Base-by-base conservation (phyloP, 2,888 invertebrate genomes). In the Heliconius aoede region DNA sequence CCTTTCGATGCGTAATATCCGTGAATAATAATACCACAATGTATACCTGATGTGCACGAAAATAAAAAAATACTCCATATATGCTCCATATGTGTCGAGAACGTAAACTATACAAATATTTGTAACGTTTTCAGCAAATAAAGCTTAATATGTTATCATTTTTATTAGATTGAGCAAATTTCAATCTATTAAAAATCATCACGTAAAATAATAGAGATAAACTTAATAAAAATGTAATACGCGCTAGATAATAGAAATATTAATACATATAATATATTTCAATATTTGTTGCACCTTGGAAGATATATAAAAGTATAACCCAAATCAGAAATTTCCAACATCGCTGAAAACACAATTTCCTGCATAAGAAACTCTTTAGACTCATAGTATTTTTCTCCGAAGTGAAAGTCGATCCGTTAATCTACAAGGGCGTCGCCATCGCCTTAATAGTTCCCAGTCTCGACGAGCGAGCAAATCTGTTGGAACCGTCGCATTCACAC, bases 361-460 rank as follows among this genome's bases (percentile, higher is more conserved):
- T 74, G 55, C 55, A n/a, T 67, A 72, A 61, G 46, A 74, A 64
- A 24, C 51, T 74, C 77, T 65, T 65, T 65, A 69, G 73, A 79
- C 68, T 74, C 76, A 69, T 73, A 78, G 74, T 78, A 78, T 77
- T 79, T 81, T 80, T 79, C 78, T 72, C 71, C 26, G 74, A 78
- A 78, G 80, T 71, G 78, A 81, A 79, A 83, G 79, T 79, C 78
- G 80, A 83, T 84, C 80, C 71, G 83, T 83, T 85, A 84, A 85
- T 85, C 84, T 85, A 80, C 80, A 82, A 86, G 84, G 83, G 82
- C 77, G 81, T 80, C 80, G 80, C 82, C 82, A 79, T 81, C 82
- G 81, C 83, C 85, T 87, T 88, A 88, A 89, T 89, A 88, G 88
- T 87, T 86, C 85, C 84, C 87, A 87, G 88, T 88, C 87, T 89